Evolutionary conservation across 2,797 vertebrate species (phyloP), one percentile per base, ranked within the genome.

Genomic region (Gallinago nigripennis): DNA sequence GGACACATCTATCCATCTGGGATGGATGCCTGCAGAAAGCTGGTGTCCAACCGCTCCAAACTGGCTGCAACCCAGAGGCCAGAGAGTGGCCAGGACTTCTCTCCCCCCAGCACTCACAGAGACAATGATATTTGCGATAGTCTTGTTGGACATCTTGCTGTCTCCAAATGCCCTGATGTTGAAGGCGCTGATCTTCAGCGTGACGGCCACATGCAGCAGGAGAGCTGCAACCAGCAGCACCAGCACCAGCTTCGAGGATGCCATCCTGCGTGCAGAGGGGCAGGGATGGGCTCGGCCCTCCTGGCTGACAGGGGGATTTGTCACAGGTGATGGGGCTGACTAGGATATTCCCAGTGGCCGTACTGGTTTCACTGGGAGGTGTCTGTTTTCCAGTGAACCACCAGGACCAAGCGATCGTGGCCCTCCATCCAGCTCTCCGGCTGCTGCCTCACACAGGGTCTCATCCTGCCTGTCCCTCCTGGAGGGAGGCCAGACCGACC

Each of bases 111-210:
- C n/a, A 96, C 97, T 97, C 71, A 98, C 98, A 41, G 83, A 81
- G 65, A 96, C 68, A 2, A 98, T 97, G 91, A 97, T 77, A 17
- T 54, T 63, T 8, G 95, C 77, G 0, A 98, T 7, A 1, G 97
- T 98, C 43, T 86, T 70, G 46, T 98, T 98, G 89, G 97, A 96
- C 88, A 98, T 97, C 89, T 98, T 98, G 75, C 69, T 57, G 51
- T 98, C 98, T 75, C 98, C 98, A 10, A 98, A 98, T 0, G 50
- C 28, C 88, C 2, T 94, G 95, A 98, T 98, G 89, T 98, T 98
- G 96, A 98, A 98, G 31, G 98, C 97, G 0, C 97, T 82, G 2
- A 98, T 91, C 76, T 56, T 96, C 81, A 98, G 90, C 1, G 84
- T 8, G 48, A 84, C 12, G 27, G 91, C 87, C 27, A 45, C 11